Percentiles rank a stretch among this genome's conserved stretches.
phyloP scores from a whole-genome alignment of 2,797 vertebrate genomes.

The Centropyge bicolor region DNA sequence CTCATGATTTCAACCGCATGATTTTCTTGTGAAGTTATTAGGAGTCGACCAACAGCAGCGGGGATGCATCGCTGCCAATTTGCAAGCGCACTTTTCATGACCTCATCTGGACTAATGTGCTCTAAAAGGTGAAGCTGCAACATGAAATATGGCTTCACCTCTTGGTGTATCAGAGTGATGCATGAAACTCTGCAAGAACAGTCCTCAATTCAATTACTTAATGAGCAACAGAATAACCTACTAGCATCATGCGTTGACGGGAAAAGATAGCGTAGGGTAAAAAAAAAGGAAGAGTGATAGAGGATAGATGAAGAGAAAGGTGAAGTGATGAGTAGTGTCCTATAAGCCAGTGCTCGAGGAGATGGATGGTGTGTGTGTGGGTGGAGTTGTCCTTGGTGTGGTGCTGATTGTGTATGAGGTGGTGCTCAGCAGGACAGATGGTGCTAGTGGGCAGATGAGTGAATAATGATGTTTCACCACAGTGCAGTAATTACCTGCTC shows the following conservation, averaged over 20 bases:
- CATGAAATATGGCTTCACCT: constrained; percentile 51
- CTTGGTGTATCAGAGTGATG: constrained; percentile 54
- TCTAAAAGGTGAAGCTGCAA: constrained; percentile 49
- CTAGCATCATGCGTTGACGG: constrained; percentile 15
- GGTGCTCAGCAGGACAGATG: constrained; percentile 84
- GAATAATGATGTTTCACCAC: constrained; percentile 84
- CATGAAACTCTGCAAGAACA: constrained; percentile 44
- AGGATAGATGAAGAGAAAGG: constrained; percentile 66
- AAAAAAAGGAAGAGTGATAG: constrained; percentile 43
- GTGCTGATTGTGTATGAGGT: constrained; percentile 80
- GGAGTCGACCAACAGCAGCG: constrained; percentile 21
- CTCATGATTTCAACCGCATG: constrained; percentile 2
- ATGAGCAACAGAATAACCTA: constrained; percentile 56
- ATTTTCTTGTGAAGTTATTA: constrained; percentile 34
- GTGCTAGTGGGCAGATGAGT: constrained; percentile 84
- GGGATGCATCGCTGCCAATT: constrained; percentile 32
- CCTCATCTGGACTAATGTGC: constrained; percentile 48
- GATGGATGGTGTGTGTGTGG: constrained; percentile 74
- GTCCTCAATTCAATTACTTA: constrained; percentile 61
- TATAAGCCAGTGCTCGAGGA: constrained; percentile 70
- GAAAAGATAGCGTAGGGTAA: constrained; percentile 19
- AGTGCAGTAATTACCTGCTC: constrained; percentile 81
- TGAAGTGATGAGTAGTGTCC: constrained; percentile 72
- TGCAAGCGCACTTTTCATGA: constrained; percentile 31
- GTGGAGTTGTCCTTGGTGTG: constrained; percentile 82